phyloP scores from a whole-genome alignment of 1,140 invertebrate genomes.

The Stegodyphus dumicola region DNA sequence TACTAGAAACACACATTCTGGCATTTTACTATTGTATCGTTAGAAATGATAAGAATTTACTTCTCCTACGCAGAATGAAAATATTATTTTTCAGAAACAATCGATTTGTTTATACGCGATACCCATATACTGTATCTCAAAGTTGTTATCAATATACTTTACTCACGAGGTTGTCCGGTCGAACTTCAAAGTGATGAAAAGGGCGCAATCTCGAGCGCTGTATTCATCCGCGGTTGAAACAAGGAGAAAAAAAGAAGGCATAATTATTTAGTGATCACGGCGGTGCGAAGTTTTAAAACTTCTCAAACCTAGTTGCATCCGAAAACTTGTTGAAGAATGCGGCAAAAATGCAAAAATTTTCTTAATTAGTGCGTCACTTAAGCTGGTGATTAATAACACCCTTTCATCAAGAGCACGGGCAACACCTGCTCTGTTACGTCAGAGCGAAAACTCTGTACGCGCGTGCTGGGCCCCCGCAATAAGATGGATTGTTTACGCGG shows the following conservation, averaged over 20 bases:
- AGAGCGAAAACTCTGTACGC: not conserved
- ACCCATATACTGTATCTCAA: not conserved
- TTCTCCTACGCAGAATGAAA: not conserved
- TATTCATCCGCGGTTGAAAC: not conserved
- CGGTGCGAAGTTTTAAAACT: not conserved
- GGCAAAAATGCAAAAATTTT: constrained; percentile 1
- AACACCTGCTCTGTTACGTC: not conserved
- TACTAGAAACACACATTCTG: too few species aligned
- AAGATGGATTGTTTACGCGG: not conserved
- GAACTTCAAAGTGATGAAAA: not conserved
- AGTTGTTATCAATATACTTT: not conserved
- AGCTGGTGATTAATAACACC: not conserved
- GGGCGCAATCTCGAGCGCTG: not conserved
- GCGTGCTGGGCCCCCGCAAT: not conserved
- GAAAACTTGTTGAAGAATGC: constrained; percentile 1
- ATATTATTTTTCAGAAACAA: not conserved
- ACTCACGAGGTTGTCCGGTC: not conserved
- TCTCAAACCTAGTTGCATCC: not conserved
- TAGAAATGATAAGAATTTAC: too few species aligned
- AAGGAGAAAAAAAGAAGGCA: not conserved
- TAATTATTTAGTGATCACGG: not conserved
- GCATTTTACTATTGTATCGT: too few species aligned
- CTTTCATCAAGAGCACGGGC: not conserved
- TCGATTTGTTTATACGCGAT: not conserved
- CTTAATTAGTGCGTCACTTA: constrained; percentile 2